Evolutionary conservation across 92 coral and sea anemone genomes (phyloP), one percentile per base, ranked within the genome.

Genomic region (Paramuricea clavata): DNA sequence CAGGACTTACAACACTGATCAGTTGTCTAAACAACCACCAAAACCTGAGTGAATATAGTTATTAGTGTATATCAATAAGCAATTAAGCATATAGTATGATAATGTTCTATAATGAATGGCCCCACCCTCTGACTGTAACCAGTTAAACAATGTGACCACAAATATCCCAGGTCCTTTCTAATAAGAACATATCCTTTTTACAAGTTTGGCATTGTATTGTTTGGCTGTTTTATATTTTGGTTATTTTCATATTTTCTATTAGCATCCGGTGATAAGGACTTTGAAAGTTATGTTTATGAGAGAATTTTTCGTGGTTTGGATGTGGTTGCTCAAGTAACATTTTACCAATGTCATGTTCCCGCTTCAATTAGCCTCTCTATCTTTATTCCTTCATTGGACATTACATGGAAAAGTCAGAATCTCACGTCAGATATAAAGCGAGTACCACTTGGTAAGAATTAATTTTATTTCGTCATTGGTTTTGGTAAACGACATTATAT

Each of bases 261-360:
- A 49, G 87, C 92, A 54, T 74, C 79, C 3, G 94, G 94, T 84
- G 89, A 92, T 52, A 92, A 93, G 68, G 89, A 52, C 30, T 67
- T 78, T 35, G 59, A 82, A 23, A 54, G 17, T 19, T 27, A 60
- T 16, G 86, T 94, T 16, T 91, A 83, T 52, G 81, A 81, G n/a
- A 69, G 65, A 49, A 52, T 88, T 17, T 59, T 92, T 61, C 85
- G 77, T 39, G 93, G 86, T 39, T 88, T 76, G 52, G 92, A 81
- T 69, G 98, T 94, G 13, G 80, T 87, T 56, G 92, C 71, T 81
- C 86, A 83, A 34, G 92, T 93, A 2, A 72, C 41, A 61, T 89
- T 97, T 3, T 77, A 92, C 33, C 88, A 89, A 50, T 97, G 99
- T 79, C 67, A 91, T 23, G 69, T 93, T 6, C 99, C 99, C 21